These are phyloP conservation scores for Eubasilissa regina DNA, from an alignment of 1,140 invertebrate genomes.

Conservation along the genomic window DNA sequence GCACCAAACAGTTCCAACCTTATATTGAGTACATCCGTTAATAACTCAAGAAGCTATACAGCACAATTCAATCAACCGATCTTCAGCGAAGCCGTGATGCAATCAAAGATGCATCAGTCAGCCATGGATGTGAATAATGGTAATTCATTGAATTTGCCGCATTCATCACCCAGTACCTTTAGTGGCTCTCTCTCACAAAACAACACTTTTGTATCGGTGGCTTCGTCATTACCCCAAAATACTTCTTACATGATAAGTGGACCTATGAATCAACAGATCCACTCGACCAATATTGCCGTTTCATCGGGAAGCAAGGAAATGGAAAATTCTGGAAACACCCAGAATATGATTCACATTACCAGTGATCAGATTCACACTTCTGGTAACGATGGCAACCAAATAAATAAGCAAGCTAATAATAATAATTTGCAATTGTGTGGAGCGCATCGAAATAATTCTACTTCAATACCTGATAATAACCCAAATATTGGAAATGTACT, in stretches of 20 bases:
- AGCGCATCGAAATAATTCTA: slow-evolving; percentile 42
- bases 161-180: slow-evolving; percentile 24
- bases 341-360: slow-evolving; percentile 42
- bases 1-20: slow-evolving; percentile 44
- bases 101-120: slow-evolving; percentile 46
- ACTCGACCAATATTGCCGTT: slow-evolving; percentile 9
- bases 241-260: slow-evolving; percentile 52
- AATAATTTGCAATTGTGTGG: slow-evolving; percentile 41
- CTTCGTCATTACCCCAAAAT: slow-evolving; percentile 41
- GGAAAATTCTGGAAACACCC: slow-evolving; percentile 27
- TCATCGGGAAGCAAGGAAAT: slow-evolving; percentile 24
- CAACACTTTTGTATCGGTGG: slow-evolving; percentile 45
- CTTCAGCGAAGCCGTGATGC: slow-evolving; percentile 49
- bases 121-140: slow-evolving; percentile 17
- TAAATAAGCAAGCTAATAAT: slow-evolving; percentile 43
- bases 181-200: slow-evolving; percentile 45
- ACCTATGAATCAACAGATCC: slow-evolving; percentile 49
- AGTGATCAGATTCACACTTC: slow-evolving; percentile 41
- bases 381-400: slow-evolving; percentile 27
- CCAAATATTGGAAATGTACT: slow-evolving; percentile 51
- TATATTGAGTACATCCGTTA: slow-evolving; percentile 47
- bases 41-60: slow-evolving; percentile 55
- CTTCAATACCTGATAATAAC: slow-evolving; percentile 45
- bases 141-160: slow-evolving; percentile 45
- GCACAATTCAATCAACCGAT: slow-evolving; percentile 50